A percentile compares a stretch with the other conserved stretches of the same genome.
Conservation (phyloP, 2,113 vertebrate species). For the Sinocyclocheilus anshuiensis region DNA sequence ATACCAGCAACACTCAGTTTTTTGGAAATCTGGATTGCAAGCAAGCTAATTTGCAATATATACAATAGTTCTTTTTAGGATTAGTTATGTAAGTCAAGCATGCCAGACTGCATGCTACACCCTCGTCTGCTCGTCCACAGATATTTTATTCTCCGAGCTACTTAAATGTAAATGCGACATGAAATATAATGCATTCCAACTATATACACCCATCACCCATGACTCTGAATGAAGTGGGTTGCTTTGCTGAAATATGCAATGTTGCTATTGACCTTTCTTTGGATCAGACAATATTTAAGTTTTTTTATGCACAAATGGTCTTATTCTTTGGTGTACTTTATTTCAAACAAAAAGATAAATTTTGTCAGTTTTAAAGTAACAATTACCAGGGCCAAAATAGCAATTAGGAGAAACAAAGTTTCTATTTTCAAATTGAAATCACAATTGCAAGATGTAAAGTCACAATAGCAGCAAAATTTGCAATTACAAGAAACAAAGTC, state of each 20-base stretch:
- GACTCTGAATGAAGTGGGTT: neutral
- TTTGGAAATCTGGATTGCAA: constrained; percentile 1
- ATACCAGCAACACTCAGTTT: neutral
- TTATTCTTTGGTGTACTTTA: neutral
- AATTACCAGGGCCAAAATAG: too few species aligned
- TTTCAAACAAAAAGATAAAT: neutral
- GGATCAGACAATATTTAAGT: neutral
- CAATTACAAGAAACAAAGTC: too few species aligned
- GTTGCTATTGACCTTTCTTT: neutral
- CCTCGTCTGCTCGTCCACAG: neutral
- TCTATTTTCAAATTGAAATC: too few species aligned
- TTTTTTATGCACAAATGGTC: neutral
- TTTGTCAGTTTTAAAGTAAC: too few species aligned
- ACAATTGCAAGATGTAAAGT: too few species aligned
- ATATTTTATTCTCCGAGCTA: neutral
- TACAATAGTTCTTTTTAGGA: neutral
- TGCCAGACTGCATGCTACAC: neutral
- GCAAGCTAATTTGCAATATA: neutral
- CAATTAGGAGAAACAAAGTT: too few species aligned
- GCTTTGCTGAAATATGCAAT: neutral
- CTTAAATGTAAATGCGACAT: neutral
- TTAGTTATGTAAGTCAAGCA: neutral
- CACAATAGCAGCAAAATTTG: too few species aligned
- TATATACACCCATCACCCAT: neutral
- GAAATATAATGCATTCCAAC: neutral